phyloP scores from a whole-genome alignment of 2,888 invertebrate genomes.

The Tetragonisca angustula region DNA sequence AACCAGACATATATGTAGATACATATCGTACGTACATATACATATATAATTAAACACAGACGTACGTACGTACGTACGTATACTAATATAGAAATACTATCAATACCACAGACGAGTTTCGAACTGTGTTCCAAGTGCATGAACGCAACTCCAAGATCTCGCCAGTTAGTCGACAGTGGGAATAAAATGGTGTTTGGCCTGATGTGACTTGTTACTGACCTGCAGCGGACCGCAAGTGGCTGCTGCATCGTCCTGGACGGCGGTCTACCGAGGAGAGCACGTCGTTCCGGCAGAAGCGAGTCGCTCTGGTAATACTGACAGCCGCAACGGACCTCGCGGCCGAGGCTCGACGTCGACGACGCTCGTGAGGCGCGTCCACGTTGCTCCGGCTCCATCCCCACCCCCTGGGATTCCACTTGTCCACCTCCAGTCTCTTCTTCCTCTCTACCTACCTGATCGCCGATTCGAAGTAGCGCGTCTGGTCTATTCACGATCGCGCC shows the following conservation, averaged over 20 bases:
- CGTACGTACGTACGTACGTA: not conserved
- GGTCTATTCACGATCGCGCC: conserved; percentile 29
- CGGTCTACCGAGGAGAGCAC: conserved; percentile 88
- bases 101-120: not conserved
- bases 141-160: not conserved
- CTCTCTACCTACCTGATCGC: conserved; percentile 60
- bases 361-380: conserved; percentile 89
- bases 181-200: not conserved
- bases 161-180: too few species aligned
- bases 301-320: conserved; percentile 94
- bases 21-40: not conserved
- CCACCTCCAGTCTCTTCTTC: conserved; percentile 85
- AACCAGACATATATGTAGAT: not conserved
- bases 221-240: conserved; percentile 75
- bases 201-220: conserved; percentile 70
- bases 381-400: conserved; percentile 88
- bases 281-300: conserved; percentile 90
- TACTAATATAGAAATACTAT: not conserved
- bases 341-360: conserved; percentile 86
- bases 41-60: not conserved
- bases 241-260: conserved; percentile 86
- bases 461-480: not conserved
- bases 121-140: not conserved
- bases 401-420: conserved; percentile 85
- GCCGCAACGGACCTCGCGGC: conserved; percentile 92